A percentile compares a stretch with the other conserved stretches of the same genome.
Conservation (phyloP, 2,888 invertebrate species). For the Smittia aterrima region DNA sequence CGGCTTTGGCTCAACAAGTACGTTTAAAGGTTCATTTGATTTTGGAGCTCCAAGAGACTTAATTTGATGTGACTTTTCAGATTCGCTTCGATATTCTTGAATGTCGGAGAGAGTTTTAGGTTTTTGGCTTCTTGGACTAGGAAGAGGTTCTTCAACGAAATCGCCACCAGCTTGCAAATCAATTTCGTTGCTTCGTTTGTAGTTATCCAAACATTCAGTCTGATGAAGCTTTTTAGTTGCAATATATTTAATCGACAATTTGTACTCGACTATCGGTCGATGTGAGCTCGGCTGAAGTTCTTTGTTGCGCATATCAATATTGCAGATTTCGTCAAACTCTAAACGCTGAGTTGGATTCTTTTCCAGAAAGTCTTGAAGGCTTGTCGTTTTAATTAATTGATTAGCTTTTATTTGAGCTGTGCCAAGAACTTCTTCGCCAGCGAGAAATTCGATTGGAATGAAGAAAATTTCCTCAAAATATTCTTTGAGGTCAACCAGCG, state of each 20-base stretch:
- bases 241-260: background rate
- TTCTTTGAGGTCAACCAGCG: conserved; percentile 51
- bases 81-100: background rate
- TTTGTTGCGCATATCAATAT: background rate
- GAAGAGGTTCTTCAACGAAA: background rate
- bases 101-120: no score
- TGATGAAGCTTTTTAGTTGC: conserved; percentile 31
- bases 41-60: background rate
- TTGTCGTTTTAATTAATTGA: conserved; percentile 46
- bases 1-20: no score
- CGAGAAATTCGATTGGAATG: conserved; percentile 54
- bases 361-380: conserved; percentile 46
- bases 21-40: background rate
- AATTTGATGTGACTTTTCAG: background rate
- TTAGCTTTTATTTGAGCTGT: conserved; percentile 48
- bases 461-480: conserved; percentile 55
- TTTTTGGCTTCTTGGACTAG: background rate
- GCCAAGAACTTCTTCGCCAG: conserved; percentile 51
- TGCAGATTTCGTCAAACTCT: background rate
- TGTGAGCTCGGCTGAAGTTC: background rate
- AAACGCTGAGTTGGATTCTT: conserved; percentile 34
- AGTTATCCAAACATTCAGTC: conserved; percentile 15
- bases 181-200: conserved; percentile 42
- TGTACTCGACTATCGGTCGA: conserved; percentile 18
- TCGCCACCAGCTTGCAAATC: conserved; percentile 24